These are phyloP conservation scores for Spodoptera littoralis DNA, from an alignment of 2,888 invertebrate species.

Conservation along the genomic window DNA sequence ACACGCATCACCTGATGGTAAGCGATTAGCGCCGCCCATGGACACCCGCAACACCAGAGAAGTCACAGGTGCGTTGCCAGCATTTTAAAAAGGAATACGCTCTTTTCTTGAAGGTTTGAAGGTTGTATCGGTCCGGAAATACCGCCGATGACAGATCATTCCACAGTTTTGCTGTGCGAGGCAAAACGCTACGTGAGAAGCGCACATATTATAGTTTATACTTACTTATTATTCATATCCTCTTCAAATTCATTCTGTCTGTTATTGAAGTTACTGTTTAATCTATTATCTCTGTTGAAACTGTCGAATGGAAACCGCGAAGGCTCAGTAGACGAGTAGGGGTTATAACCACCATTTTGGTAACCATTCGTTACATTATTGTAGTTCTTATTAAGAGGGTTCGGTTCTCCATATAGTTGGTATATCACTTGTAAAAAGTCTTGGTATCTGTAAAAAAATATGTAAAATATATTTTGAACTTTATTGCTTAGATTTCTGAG, in stretches of 20 bases:
- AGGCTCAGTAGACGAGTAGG: conserved; percentile 70
- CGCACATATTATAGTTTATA: neutral
- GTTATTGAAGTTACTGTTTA: conserved; percentile 49
- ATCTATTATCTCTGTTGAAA: conserved; percentile 62
- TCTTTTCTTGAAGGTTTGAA: too few relatives aligned
- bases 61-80: too few relatives aligned
- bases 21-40: too few relatives aligned
- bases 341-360: conserved; percentile 68
- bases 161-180: too few relatives aligned
- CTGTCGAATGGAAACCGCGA: conserved; percentile 65
- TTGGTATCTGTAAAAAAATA: conserved; percentile 86
- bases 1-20: too few relatives aligned
- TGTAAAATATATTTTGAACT: too few relatives aligned
- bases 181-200: too few relatives aligned
- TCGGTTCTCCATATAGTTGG: conserved; percentile 87
- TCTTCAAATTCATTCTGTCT: conserved; percentile 50
- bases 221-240: conserved; percentile 59
- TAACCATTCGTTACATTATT: conserved; percentile 72
- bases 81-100: too few relatives aligned
- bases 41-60: too few relatives aligned
- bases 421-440: conserved; percentile 90
- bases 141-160: too few relatives aligned
- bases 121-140: too few relatives aligned
- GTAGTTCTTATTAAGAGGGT: conserved; percentile 73
- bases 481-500: too few relatives aligned